phyloP scores from a whole-genome alignment of 2,888 invertebrate genomes.

The Lithophane socia region DNA sequence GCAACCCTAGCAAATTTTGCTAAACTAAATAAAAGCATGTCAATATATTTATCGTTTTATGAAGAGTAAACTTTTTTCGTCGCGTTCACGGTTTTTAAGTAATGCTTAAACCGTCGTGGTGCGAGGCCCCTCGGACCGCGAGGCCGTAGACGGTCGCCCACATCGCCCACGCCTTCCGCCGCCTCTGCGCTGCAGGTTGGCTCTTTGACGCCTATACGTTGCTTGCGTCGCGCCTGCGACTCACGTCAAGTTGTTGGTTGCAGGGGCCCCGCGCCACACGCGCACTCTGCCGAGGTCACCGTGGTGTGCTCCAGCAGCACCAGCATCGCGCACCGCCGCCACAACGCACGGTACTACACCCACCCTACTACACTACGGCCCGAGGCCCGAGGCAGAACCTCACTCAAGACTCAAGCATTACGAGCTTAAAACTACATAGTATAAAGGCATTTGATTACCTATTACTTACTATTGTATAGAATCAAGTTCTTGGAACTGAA shows the following conservation, averaged over 20 bases:
- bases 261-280: slow-evolving; percentile 19
- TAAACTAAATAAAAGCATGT: too few species aligned
- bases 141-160: too few species aligned
- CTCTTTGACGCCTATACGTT: not conserved
- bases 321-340: not conserved
- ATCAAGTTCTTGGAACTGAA: not conserved
- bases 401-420: not conserved
- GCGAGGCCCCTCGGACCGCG: too few species aligned
- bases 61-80: too few species aligned
- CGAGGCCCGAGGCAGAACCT: not conserved
- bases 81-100: too few species aligned
- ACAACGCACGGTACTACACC: not conserved
- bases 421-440: not conserved
- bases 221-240: not conserved
- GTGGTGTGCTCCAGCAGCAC: slow-evolving; percentile 6
- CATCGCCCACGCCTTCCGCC: too few species aligned
- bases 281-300: not conserved
- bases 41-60: too few species aligned
- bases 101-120: too few species aligned
- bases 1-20: too few species aligned
- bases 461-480: not conserved
- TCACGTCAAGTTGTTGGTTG: not conserved
- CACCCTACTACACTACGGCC: too few species aligned
- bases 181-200: too few species aligned
- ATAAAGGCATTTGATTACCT: not conserved